Conservation (phyloP, 2,113 vertebrate species). For the Amphilophus citrinellus region DNA sequence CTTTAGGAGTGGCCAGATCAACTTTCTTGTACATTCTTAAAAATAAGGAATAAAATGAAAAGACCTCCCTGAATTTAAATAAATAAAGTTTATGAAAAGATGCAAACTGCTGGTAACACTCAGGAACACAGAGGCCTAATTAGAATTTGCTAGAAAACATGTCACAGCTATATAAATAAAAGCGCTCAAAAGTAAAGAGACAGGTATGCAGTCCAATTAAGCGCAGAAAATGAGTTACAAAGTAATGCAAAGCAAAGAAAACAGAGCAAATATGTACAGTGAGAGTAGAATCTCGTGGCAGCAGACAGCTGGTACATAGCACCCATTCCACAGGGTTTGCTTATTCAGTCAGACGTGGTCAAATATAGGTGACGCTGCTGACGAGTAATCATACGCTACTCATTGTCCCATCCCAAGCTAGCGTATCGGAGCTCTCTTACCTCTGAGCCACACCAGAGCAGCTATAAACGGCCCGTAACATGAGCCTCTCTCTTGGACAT, state of each 20-base stretch:
- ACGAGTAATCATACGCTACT: conserved; percentile 78
- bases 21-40: not conserved
- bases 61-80: too few relatives aligned
- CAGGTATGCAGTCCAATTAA: not conserved
- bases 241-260: not conserved
- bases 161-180: not conserved
- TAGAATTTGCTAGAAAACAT: too few relatives aligned
- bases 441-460: conserved; percentile 52
- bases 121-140: too few relatives aligned
- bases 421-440: conserved; percentile 72
- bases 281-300: not conserved
- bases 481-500: conserved; percentile 61
- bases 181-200: not conserved
- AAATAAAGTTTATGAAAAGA: too few relatives aligned
- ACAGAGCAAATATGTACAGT: not conserved
- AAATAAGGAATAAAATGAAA: not conserved
- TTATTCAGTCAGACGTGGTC: conserved; percentile 68
- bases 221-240: not conserved
- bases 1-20: not conserved
- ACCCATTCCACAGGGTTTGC: conserved; percentile 28
- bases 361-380: conserved; percentile 72
- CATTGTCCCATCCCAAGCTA: conserved; percentile 64
- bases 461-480: conserved; percentile 66
- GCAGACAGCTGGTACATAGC: conserved; percentile 59
- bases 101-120: too few relatives aligned